phyloP scores from a whole-genome alignment of 2,113 vertebrate species.

The Pteropus alecto region DNA sequence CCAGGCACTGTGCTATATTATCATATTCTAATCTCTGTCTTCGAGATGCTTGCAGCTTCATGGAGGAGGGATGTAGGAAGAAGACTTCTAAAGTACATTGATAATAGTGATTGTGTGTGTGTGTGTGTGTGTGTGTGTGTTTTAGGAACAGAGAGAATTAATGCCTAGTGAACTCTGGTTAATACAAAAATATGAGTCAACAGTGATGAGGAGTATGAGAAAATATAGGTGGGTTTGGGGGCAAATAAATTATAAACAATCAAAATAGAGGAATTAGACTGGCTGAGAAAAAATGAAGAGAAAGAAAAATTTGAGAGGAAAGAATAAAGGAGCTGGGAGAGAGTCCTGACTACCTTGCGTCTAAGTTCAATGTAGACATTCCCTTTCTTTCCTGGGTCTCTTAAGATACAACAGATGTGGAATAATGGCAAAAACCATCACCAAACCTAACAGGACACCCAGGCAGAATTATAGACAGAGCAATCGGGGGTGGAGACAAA shows the following conservation, averaged over 20 bases:
- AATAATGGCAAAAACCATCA: not conserved
- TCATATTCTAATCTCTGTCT: not conserved
- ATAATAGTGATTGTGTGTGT: not conserved
- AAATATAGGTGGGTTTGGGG: not conserved
- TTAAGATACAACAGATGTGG: not conserved
- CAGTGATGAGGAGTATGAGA: not conserved
- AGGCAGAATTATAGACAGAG: not conserved
- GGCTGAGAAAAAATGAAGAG: not conserved
- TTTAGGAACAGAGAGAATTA: not conserved
- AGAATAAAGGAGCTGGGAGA: not conserved
- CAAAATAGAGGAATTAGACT: not conserved
- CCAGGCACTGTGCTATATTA: not conserved
- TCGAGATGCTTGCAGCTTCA: not conserved
- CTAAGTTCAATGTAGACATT: not conserved
- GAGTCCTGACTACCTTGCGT: accelerated
- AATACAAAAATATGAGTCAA: not conserved
- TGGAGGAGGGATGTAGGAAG: not conserved
- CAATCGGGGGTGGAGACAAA: not conserved
- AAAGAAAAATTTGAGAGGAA: not conserved
- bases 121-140: no score
- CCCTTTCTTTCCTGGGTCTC: not conserved
- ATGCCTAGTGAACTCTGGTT: not conserved
- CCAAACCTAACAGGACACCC: not conserved
- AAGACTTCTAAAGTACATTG: not conserved
- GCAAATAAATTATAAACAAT: not conserved